Conservation (phyloP, 2,113 vertebrate species). For the Grallaria varia region DNA sequence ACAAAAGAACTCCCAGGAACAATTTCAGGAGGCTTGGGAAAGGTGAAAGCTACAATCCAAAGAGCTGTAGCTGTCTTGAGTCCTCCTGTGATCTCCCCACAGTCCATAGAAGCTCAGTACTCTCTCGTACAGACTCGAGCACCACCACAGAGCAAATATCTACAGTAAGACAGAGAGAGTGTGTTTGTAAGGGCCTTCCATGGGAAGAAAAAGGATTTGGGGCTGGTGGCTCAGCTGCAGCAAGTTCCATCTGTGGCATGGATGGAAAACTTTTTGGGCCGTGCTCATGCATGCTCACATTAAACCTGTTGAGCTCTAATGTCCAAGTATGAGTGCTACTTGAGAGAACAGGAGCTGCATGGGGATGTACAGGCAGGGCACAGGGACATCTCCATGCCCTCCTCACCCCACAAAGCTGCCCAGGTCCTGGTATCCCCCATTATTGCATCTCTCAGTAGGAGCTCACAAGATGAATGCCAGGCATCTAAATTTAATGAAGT, state of each 20-base stretch:
- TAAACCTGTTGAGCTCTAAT: not conserved
- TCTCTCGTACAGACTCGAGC: not conserved
- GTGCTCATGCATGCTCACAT: not conserved
- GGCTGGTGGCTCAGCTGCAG: not conserved
- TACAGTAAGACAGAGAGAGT: not conserved
- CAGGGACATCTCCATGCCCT: not conserved
- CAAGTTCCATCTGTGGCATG: not conserved
- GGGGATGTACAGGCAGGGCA: not conserved
- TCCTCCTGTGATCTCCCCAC: not conserved
- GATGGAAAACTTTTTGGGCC: not conserved
- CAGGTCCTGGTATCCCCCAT: not conserved
- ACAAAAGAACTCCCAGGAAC: rapidly evolving
- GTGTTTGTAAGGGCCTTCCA: not conserved
- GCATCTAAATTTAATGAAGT: not conserved
- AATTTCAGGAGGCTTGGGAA: not conserved
- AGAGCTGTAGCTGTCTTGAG: not conserved
- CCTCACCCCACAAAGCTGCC: not conserved
- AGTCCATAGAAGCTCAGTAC: not conserved
- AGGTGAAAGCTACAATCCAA: not conserved
- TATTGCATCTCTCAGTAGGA: not conserved
- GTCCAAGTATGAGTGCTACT: rapidly evolving
- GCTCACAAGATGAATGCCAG: not conserved
- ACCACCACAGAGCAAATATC: too few relatives aligned
- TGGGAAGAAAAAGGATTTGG: not conserved
- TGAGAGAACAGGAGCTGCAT: not conserved